A percentile compares a stretch with the other conserved stretches of the same genome.
Evolutionary conservation across 2,888 invertebrate species (phyloP).

Genomic region (Lysandra coridon): DNA sequence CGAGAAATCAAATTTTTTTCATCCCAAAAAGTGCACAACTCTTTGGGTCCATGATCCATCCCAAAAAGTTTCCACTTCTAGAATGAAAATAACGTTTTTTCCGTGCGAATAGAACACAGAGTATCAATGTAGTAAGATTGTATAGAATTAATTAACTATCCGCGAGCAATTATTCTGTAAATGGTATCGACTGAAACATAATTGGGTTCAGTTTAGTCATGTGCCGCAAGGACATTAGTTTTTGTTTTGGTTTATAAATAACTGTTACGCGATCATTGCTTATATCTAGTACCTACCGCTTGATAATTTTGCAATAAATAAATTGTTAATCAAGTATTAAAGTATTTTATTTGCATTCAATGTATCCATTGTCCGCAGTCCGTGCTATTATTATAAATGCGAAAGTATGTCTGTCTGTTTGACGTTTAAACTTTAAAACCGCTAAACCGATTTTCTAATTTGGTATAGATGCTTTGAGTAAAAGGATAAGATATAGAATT

Average conservation of each 20-base stretch:
- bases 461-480: too few species aligned
- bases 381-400: too few species aligned
- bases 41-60: too few species aligned
- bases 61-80: too few species aligned
- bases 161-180: conserved; percentile 29
- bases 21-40: too few species aligned
- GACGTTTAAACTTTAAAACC: too few species aligned
- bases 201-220: conserved; percentile 34
- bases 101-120: background rate
- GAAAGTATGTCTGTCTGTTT: too few species aligned
- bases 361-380: too few species aligned
- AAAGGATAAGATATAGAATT: too few species aligned
- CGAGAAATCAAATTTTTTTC: too few species aligned
- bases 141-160: conserved; percentile 13
- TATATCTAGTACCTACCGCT: background rate
- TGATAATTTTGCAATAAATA: background rate
- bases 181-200: conserved; percentile 23
- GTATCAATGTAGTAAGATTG: background rate
- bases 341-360: background rate
- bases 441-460: too few species aligned
- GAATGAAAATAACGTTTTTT: too few species aligned
- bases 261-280: conserved; percentile 20
- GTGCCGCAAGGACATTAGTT: conserved; percentile 36
- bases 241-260: conserved; percentile 29
- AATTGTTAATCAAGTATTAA: background rate